These are phyloP conservation scores for Clarias magur DNA, from an alignment of 2,113 vertebrate genomes.

Conservation along the genomic window DNA sequence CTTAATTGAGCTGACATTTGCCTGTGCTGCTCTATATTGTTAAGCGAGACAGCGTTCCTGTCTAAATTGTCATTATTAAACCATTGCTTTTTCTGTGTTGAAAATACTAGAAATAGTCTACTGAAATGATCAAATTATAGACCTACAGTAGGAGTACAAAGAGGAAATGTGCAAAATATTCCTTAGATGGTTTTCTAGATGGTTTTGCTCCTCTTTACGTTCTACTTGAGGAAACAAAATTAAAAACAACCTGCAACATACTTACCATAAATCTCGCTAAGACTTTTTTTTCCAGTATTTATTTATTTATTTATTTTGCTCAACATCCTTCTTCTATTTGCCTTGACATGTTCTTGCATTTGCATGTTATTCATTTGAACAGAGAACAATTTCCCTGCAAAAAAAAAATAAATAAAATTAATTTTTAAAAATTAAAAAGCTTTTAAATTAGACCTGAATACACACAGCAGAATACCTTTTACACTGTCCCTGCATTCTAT, in stretches of 20 bases:
- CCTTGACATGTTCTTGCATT: background rate
- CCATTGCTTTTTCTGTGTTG: background rate
- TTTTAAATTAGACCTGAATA: constrained; percentile 20
- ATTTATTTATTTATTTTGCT: too few species aligned
- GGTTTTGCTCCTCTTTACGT: background rate
- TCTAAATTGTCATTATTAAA: background rate
- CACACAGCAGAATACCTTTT: background rate
- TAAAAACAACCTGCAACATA: background rate
- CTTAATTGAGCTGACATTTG: constrained; percentile 22
- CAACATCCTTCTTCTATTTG: background rate
- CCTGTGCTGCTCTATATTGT: background rate
- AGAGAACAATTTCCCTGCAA: background rate
- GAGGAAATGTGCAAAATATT: background rate
- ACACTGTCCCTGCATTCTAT: background rate
- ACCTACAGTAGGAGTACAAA: background rate
- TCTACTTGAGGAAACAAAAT: background rate
- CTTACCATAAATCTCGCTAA: background rate
- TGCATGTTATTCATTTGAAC: constrained; percentile 1
- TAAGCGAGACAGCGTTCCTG: background rate
- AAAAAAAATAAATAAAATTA: too few species aligned
- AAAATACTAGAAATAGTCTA: background rate
- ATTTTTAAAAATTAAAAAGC: background rate
- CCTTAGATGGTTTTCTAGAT: background rate
- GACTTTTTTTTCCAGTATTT: background rate
- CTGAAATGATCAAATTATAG: background rate